Base-by-base conservation (phyloP, 2,113 vertebrate genomes). In the Saguinus imperator region DNA sequence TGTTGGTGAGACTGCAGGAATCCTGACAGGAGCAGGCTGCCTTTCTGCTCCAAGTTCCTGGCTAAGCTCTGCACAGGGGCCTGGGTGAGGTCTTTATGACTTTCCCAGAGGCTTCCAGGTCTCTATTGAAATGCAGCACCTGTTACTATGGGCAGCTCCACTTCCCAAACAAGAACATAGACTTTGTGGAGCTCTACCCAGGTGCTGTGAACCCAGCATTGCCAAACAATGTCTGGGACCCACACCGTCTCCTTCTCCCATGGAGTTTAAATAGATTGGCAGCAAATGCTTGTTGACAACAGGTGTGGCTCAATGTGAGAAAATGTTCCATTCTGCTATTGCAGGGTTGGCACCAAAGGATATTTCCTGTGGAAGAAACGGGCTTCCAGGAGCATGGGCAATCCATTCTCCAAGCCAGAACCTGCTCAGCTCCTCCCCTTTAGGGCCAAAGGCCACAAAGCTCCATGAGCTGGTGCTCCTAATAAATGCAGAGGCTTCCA, bases 271-370 rank as follows among this genome's bases (percentile, higher is more conserved):
- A 79, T 83, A 93, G 87, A 91, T 29, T 66, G 96, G 93, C 97
- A 97, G 64, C 80, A 32, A 18, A 87, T 7, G 79, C 92, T 84
- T 95, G 94, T 91, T 77, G 96, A 95, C 79, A 96, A 96, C 93
- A 84, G 93, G 97, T 98, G 85, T 89, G 97, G 87, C 48, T 92
- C 97, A 55, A 57, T 35, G n/a, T 88, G 83, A 92, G 91, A 75
- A 96, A 93, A 79, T 40, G 52, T 79, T 94, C 95, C 70, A 4
- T 92, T 93, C 80, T 1, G 0, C 83, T 70, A 80, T 52, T 1
- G 82, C 92, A 52, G 23, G 58, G 3, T 40, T 97, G 95, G 66
- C 83, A 87, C 64, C 73, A 45, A 43, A 95, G n/a, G 32, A 72
- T 43, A 43, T 25, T 92, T 32, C 83, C 8, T 90, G 20, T 95